Evolutionary conservation across 2,113 vertebrate genomes (phyloP).

Genomic region (Alligator sinensis): DNA sequence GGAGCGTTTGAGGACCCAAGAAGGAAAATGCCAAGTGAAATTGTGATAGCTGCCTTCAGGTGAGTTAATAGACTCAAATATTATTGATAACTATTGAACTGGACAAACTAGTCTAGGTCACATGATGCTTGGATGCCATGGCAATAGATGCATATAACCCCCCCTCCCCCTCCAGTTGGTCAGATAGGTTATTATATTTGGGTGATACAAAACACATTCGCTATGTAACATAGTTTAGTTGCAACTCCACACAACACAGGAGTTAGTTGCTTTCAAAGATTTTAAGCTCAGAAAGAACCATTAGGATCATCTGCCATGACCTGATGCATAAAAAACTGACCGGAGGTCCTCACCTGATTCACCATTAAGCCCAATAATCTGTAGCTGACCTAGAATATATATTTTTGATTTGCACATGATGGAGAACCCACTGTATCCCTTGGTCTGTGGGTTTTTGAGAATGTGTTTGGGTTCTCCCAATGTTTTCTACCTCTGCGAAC

Average conservation of each 20-base stretch:
- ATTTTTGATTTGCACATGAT: background rate
- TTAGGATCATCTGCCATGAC: background rate
- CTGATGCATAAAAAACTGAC: background rate
- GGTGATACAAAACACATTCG: too few relatives aligned
- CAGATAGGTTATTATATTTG: too few relatives aligned
- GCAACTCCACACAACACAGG: background rate
- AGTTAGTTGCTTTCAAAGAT: background rate
- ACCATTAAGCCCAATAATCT: background rate
- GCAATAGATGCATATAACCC: background rate
- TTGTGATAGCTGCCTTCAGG: background rate
- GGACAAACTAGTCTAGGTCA: background rate
- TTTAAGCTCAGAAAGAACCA: background rate
- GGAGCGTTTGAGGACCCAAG: background rate
- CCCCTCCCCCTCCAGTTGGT: too few relatives aligned
- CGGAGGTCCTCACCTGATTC: background rate
- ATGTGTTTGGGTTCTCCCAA: background rate
- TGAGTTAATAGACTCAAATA: background rate
- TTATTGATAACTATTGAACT: background rate
- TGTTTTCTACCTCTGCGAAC: background rate
- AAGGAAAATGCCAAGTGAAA: background rate
- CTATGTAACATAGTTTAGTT: background rate
- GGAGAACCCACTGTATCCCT: background rate
- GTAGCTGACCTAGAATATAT: background rate
- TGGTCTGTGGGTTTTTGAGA: background rate
- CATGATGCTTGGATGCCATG: background rate